Percentiles rank a stretch among this genome's conserved stretches.
Evolutionary conservation across 2,797 vertebrate genomes (phyloP).

Genomic region (Microctenopoma lineatum): DNA sequence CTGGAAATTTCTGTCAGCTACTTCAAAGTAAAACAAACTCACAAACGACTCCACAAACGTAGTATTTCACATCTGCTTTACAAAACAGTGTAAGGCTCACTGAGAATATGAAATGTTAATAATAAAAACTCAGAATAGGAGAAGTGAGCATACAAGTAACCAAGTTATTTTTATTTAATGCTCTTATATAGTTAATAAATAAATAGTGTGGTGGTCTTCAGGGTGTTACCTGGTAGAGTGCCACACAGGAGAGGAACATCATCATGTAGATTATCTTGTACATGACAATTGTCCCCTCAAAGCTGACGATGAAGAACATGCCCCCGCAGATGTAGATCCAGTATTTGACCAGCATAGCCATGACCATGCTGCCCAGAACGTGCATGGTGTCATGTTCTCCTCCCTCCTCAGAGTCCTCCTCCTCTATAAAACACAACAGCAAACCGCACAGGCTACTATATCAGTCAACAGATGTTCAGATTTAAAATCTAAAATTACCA

Average conservation of each 20-base stretch:
- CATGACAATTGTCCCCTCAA: slow-evolving; percentile 95
- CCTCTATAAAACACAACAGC: slow-evolving; percentile 73
- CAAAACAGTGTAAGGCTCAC: no score
- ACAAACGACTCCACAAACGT: no score
- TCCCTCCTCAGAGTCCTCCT: slow-evolving; percentile 79
- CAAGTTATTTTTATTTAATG: no score
- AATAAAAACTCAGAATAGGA: no score
- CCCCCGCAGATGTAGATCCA: slow-evolving; percentile 98
- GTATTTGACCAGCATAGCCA: slow-evolving; percentile 96
- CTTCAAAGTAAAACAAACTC: no score
- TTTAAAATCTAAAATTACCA: no score
- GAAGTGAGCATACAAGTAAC: no score
- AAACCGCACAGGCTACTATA: slow-evolving; percentile 8
- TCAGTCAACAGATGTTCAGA: no score
- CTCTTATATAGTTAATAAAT: neutral
- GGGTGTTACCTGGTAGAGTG: slow-evolving; percentile 92
- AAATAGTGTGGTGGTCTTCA: neutral
- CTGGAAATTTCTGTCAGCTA: no score
- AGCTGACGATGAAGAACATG: slow-evolving; percentile 99
- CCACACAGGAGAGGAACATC: slow-evolving; percentile 96
- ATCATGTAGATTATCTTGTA: slow-evolving; percentile 99
- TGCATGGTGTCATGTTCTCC: slow-evolving; percentile 93
- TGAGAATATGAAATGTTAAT: no score
- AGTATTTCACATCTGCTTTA: no score
- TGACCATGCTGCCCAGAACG: slow-evolving; percentile 93